Conservation (phyloP, 2,797 vertebrate genomes). For the Arvicola amphibius region DNA sequence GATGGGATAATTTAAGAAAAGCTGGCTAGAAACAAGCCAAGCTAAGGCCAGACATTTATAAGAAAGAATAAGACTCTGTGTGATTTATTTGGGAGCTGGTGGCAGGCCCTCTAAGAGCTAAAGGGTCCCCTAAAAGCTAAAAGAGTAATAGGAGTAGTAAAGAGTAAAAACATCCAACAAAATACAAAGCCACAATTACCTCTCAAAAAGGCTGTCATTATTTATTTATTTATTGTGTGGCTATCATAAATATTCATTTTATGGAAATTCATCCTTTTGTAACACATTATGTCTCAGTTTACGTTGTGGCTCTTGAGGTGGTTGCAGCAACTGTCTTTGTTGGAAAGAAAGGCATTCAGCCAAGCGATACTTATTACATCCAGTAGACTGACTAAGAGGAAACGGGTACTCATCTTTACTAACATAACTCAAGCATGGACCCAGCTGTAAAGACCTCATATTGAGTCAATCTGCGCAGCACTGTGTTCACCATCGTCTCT, state of each 20-base stretch:
- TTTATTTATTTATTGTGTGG: background rate
- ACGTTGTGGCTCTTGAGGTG: background rate
- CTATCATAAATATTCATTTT: background rate
- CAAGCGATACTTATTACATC: background rate
- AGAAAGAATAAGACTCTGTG: no score
- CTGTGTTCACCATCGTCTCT: background rate
- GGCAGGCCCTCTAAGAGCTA: no score
- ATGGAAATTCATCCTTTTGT: background rate
- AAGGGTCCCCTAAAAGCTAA: no score
- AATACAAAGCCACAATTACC: background rate
- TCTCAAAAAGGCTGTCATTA: background rate
- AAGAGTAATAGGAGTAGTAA: no score
- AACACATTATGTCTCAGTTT: background rate
- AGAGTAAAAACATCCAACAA: no score
- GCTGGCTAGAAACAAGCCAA: no score
- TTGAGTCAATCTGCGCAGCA: background rate
- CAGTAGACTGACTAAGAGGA: background rate
- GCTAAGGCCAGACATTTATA: no score
- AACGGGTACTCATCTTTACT: background rate
- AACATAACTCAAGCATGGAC: background rate
- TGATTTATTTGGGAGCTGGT: no score
- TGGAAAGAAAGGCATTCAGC: background rate
- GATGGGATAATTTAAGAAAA: no score
- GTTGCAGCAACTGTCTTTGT: background rate
- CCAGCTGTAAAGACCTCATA: background rate